Evolutionary conservation across 2,797 vertebrate species (phyloP), one percentile per base, ranked within the genome.

Genomic region (Enteromius afrohamiltoni): DNA sequence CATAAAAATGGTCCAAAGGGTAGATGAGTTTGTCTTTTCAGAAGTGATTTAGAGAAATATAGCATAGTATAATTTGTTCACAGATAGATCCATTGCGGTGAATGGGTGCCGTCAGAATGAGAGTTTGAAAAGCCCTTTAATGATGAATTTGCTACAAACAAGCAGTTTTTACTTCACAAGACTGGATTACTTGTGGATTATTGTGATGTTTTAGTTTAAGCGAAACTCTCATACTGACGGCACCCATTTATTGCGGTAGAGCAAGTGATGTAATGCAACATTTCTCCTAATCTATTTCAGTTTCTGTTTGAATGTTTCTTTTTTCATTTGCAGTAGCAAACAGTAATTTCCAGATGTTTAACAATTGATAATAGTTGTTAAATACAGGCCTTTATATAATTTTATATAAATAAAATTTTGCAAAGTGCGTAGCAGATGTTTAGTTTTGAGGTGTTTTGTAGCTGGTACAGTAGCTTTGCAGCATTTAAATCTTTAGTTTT

Each of bases 401-500:
- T 10, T 17, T 31, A 40, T 26, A 14, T 19, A 68, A 51, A 14
- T 19, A 68, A 51, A 26, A 47, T 29, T 16, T 17, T 17, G 14
- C 10, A 79, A 23, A 79, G 29, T 16, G 7, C 19, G 1, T 16
- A 31, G 29, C 17, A 31, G 16, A 53, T 68, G 31, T 26, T 79
- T 58, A 21, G 14, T 58, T 80, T 10, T 49, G 60, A 65, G 9
- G 55, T 75, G 17, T 82, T 82, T 51, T 80, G 17, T 42, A 76
- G 45, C 14, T 53, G 29, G 31, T 42, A 34, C 70, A 37, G 17
- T 31, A 37, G 31, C 17, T 76, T 65, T 82, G 47, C 47, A 29
- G 55, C 4, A 0, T 73, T 64, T 62, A 23, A 62, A 53, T 40
- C 29, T 82, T 26, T 10, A 37, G 64, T 42, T 62, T 62, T 58